A percentile compares a stretch with the other conserved stretches of the same genome.
Evolutionary conservation across 1,140 invertebrate species (phyloP).

Genomic region (Drosophila suzukii): DNA sequence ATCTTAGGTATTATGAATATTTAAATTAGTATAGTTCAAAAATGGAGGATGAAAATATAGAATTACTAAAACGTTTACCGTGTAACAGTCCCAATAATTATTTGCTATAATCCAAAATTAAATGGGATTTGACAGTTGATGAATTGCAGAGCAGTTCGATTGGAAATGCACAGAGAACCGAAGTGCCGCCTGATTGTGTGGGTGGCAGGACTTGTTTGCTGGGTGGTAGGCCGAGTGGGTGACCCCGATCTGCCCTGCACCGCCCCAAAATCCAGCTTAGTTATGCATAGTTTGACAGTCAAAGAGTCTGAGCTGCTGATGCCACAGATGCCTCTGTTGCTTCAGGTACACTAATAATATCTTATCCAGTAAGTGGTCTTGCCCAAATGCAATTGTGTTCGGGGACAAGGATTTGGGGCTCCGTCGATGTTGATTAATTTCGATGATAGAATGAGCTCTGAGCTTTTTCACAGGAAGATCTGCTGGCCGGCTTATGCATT

Average conservation of each 20-base stretch:
- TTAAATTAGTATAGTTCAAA: too few species aligned
- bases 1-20: too few species aligned
- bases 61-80: not conserved
- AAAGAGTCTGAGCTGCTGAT: slow-evolving; percentile 40
- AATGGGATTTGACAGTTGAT: slow-evolving; percentile 81
- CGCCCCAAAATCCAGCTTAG: slow-evolving; percentile 33
- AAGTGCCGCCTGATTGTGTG: slow-evolving; percentile 26
- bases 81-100: slow-evolving; percentile 59
- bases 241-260: not conserved
- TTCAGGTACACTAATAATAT: slow-evolving; percentile 47
- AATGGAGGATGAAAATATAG: not conserved
- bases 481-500: slow-evolving; percentile 23
- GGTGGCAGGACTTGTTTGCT: slow-evolving; percentile 6
- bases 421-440: slow-evolving; percentile 43
- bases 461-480: slow-evolving; percentile 23
- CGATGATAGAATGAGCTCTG: slow-evolving; percentile 19
- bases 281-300: slow-evolving; percentile 46
- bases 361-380: slow-evolving; percentile 38
- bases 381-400: slow-evolving; percentile 42
- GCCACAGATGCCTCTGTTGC: slow-evolving; percentile 26
- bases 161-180: slow-evolving; percentile 57
- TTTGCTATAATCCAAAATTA: slow-evolving; percentile 78
- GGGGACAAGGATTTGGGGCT: slow-evolving; percentile 22
- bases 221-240: not conserved
- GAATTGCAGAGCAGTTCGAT: slow-evolving; percentile 75